Evolutionary conservation across 2,113 vertebrate species (phyloP).

Genomic region (Phalacrocorax brasilianus): DNA sequence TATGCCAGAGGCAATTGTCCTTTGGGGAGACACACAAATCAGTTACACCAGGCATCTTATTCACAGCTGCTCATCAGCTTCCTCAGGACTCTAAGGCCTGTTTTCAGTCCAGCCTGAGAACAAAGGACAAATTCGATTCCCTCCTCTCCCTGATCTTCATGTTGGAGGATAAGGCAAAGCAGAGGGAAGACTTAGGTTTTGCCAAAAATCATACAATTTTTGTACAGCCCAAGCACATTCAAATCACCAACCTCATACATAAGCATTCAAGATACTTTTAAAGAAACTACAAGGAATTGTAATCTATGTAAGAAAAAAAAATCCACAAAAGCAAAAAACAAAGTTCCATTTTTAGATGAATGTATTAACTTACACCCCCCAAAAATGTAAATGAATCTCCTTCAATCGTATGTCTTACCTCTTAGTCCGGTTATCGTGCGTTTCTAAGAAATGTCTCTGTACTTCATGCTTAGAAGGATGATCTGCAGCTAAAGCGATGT

Average conservation of each 20-base stretch:
- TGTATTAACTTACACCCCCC: background rate
- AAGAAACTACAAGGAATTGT: background rate
- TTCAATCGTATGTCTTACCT: slow-evolving; percentile 71
- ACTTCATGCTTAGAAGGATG: slow-evolving; percentile 92
- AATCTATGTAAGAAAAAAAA: background rate
- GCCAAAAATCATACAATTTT: background rate
- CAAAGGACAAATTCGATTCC: background rate
- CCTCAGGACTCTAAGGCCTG: background rate
- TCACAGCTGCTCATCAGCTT: background rate
- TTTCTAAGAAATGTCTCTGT: slow-evolving; percentile 94
- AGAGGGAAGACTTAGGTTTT: background rate
- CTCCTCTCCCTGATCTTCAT: background rate
- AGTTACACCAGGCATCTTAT: background rate
- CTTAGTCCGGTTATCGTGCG: slow-evolving; percentile 88
- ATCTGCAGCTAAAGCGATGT: slow-evolving; percentile 92
- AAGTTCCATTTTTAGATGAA: background rate
- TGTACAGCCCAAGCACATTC: background rate
- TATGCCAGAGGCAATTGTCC: background rate
- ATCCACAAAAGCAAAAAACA: background rate
- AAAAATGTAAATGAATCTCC: background rate
- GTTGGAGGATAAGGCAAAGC: background rate
- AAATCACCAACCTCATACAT: background rate
- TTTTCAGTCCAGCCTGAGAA: background rate
- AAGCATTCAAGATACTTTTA: background rate
- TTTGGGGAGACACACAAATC: background rate